Conservation (phyloP, 2,113 vertebrate genomes). For the Castor canadensis region DNA sequence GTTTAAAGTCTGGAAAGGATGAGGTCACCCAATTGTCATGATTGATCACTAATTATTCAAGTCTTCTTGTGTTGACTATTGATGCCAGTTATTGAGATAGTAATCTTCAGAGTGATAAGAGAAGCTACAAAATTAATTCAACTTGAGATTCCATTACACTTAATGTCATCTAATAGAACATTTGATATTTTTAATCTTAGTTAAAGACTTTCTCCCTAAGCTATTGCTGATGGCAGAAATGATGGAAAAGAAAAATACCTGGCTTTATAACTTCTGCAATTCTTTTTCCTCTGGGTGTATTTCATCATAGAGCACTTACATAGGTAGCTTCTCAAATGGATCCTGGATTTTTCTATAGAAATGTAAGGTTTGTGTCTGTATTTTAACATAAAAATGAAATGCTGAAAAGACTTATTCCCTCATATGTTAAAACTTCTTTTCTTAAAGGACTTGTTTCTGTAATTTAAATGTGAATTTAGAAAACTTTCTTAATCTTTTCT, state of each 20-base stretch:
- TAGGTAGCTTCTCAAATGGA: conserved; percentile 24
- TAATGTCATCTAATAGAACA: conserved; percentile 75
- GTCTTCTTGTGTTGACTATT: conserved; percentile 67
- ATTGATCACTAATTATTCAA: conserved; percentile 82
- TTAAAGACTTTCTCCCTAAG: conserved; percentile 66
- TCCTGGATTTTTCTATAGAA: conserved; percentile 55
- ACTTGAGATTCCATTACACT: conserved; percentile 83
- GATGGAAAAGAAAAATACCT: conserved; percentile 62
- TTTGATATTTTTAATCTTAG: conserved; percentile 80
- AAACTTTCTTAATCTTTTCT: not conserved
- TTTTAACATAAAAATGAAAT: conserved; percentile 59
- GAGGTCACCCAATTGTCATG: conserved; percentile 76
- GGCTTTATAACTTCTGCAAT: conserved; percentile 52
- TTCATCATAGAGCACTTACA: conserved; percentile 28
- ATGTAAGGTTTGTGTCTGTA: not conserved
- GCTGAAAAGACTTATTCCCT: not conserved
- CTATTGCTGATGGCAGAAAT: conserved; percentile 60
- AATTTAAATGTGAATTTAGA: conserved; percentile 44
- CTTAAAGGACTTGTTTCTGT: conserved; percentile 1
- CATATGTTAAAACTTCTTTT: not conserved
- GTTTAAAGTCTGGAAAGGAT: conserved; percentile 69
- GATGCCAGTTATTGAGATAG: conserved; percentile 79
- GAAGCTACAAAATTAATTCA: conserved; percentile 81
- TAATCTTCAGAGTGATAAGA: conserved; percentile 78
- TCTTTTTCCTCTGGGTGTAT: conserved; percentile 26